Base-by-base conservation (phyloP, 1,140 invertebrate genomes). In the Dendroctonus ponderosae region DNA sequence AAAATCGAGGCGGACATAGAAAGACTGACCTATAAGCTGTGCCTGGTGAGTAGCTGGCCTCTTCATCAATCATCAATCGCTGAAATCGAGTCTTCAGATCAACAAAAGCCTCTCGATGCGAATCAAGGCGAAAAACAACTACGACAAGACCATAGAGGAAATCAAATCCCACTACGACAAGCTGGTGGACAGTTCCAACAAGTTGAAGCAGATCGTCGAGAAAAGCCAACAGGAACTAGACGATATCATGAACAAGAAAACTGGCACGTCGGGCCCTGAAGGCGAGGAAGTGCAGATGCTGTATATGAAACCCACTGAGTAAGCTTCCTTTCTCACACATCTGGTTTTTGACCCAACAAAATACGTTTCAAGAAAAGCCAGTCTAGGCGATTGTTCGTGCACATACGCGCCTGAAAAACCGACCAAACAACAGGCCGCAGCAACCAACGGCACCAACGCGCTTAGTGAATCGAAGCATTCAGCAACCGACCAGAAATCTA, bases 231-330 rank as follows among this genome's bases (percentile, higher is more conserved):
- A 62, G 2, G 58, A 69, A 15, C 58, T 76, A 37, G 70, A 73
- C 46, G 66, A 68, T 40, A 70, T 70, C 7, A 75, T 75, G 43
- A 70, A 76, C 54, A 76, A 76, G 54, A 75, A 71, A 65, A 72
- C 67, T 11, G 73, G 72, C 8, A 76, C 72, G 0, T 38, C 14
- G 7, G 52, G 42, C 8, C 52, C 50, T 40, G 6, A 41, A 51
- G 60, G 60, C 8, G 48, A 62, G 6, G 62, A 63, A 14, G 11
- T 62, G 6, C 5, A 62, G 42, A 51, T 43, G 58, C 38, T 60
- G 12, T 58, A 58, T 58, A 41, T 58, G 6, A 60, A 60, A 60
- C 37, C 12, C 6, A 40, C 12, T 38, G 58, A 26, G 46, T 60
- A 42, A n/a, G 58, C 9, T 11, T 46, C 4, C 26, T 26, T 26